A percentile compares a stretch with the other conserved stretches of the same genome.
phyloP scores from a whole-genome alignment of 2,797 vertebrate genomes.

The Gambusia yucatana region DNA sequence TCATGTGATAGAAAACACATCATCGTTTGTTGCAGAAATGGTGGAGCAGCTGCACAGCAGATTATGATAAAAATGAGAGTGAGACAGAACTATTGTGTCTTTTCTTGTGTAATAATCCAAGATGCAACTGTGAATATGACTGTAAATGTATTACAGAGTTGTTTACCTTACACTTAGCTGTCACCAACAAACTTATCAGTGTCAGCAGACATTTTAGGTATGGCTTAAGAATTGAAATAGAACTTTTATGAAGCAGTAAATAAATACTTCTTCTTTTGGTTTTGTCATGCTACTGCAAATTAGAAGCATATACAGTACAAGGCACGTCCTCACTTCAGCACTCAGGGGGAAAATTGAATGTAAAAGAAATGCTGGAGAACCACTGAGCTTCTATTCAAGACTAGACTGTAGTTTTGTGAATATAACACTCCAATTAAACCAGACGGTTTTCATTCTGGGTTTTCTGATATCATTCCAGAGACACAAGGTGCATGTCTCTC shows the following conservation, averaged over 20 bases:
- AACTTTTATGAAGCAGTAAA: neutral
- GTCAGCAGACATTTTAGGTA: neutral
- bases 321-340: neutral
- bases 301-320: neutral
- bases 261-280: neutral
- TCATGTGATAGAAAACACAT: neutral
- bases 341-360: neutral
- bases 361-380: neutral
- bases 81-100: neutral
- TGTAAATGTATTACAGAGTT: neutral
- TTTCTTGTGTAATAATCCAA: neutral
- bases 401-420: neutral
- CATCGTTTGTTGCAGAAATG: neutral
- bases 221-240: neutral
- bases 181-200: neutral
- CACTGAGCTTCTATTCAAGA: neutral
- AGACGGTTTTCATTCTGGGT: neutral
- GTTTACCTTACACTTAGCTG: neutral
- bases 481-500: neutral
- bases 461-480: slow-evolving; percentile 7
- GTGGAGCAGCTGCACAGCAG: neutral
- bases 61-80: neutral
- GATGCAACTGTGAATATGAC: neutral
- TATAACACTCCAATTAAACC: neutral
- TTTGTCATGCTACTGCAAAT: neutral